Conservation (phyloP, 1,140 invertebrate species). For the Ruditapes philippinarum region DNA sequence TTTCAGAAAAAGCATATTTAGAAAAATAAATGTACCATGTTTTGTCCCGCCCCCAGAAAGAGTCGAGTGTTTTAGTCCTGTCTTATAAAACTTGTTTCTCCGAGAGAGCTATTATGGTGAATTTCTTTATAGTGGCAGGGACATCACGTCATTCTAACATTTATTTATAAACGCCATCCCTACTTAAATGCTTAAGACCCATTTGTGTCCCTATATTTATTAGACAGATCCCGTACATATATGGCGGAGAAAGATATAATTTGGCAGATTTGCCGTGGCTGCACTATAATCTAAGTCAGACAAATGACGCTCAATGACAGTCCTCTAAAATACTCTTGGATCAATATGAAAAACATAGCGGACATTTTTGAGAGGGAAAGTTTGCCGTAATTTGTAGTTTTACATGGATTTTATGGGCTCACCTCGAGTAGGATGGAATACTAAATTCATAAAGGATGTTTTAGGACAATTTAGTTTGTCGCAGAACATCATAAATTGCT, state of each 20-base stretch:
- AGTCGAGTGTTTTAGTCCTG: slow-evolving; percentile 49
- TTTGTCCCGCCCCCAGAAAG: background rate
- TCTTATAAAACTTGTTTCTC: slow-evolving; percentile 49
- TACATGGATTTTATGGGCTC: slow-evolving; percentile 64
- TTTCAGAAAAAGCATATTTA: slow-evolving; percentile 24
- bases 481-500: slow-evolving; percentile 62
- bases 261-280: slow-evolving; percentile 62
- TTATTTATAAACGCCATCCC: slow-evolving; percentile 68
- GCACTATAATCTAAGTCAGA: slow-evolving; percentile 66
- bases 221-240: slow-evolving; percentile 68
- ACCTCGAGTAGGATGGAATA: slow-evolving; percentile 60
- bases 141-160: slow-evolving; percentile 64
- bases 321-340: slow-evolving; percentile 65
- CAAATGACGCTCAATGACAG: slow-evolving; percentile 65
- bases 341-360: slow-evolving; percentile 68
- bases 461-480: slow-evolving; percentile 67
- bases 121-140: slow-evolving; percentile 43
- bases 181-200: slow-evolving; percentile 69
- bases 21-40: slow-evolving; percentile 43
- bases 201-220: slow-evolving; percentile 69
- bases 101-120: slow-evolving; percentile 22
- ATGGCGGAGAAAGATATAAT: slow-evolving; percentile 62
- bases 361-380: slow-evolving; percentile 62
- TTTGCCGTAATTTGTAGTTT: slow-evolving; percentile 68
- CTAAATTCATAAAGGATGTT: slow-evolving; percentile 65